Base-by-base conservation (phyloP, 2,113 vertebrate species). In the Miniopterus natalensis region DNA sequence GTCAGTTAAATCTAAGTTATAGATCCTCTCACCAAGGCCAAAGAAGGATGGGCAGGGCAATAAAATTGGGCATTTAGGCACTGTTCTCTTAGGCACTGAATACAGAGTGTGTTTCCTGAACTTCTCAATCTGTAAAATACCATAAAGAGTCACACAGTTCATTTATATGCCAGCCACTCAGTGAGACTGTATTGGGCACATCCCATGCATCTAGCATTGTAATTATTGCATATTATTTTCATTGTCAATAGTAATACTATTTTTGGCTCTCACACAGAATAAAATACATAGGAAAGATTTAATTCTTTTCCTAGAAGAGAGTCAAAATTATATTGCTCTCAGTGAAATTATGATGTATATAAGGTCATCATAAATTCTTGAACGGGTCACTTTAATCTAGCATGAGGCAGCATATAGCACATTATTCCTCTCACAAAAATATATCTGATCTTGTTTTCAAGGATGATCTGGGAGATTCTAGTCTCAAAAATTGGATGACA, bases 401-500 rank as follows among this genome's bases (percentile, higher is more conserved):
- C 31, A 57, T 47, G 7, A 53, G 4, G 8, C 31, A 74, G 18
- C 94, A 53, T 83, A 59, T 21, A 45, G 27, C 14, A 74, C 21
- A 13, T 87, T 3, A 71, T 75, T 83, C 12, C 8, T 86, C 4
- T 89, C 40, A 51, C 49, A 70, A 79, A 92, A 91, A 47, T 55
- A 55, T 51, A 27, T 86, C 57, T 89, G 21, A 61, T 73, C n/a
- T 93, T 84, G 13, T 86, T 93, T 95, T 92, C 51, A 83, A 79
- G 36, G 27, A 53, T 81, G 49, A 23, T 29, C 45, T 71, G 23
- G 23, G 53, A 89, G 55, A 92, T 65, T 79, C 63, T 86, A 95
- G 71, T 87, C 8, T 90, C 71, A 90, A 71, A 92, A 81, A 78
- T 20, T 36, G 45, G 25, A 57, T 89, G 71, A 70, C 45, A 53